A percentile compares a stretch with the other conserved stretches of the same genome.
These are phyloP conservation scores for Meloidogyne floridensis DNA, from an alignment of 1,140 invertebrate genomes.

Conservation along the genomic window DNA sequence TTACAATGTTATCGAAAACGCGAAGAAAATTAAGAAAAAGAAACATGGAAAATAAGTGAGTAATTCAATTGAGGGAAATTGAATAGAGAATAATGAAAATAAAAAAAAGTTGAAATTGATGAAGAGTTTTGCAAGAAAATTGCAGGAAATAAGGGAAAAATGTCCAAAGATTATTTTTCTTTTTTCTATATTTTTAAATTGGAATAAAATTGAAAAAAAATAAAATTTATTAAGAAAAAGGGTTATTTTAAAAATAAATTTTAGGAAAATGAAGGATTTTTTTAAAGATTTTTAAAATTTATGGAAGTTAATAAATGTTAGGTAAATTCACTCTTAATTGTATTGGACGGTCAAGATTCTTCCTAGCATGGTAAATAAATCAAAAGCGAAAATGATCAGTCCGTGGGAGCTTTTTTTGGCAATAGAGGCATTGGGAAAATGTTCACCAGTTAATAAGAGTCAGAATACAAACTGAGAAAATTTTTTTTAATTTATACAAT, in stretches of 20 bases:
- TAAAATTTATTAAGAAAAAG: background rate
- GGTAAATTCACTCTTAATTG: too few species aligned
- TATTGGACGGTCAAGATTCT: too few species aligned
- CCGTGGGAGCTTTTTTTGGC: too few species aligned
- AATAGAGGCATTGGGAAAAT: too few species aligned
- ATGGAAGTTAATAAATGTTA: too few species aligned
- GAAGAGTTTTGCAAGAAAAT: background rate
- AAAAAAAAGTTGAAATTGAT: background rate
- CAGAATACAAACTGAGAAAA: too few species aligned
- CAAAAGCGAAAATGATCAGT: too few species aligned
- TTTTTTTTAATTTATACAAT: too few species aligned
- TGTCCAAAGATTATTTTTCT: background rate
- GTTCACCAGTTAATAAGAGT: too few species aligned
- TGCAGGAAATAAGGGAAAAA: background rate
- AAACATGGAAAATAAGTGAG: background rate
- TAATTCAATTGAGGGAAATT: background rate
- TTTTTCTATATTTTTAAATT: background rate
- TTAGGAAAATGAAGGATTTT: background rate
- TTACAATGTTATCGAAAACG: background rate
- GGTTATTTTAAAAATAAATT: background rate
- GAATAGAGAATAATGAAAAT: background rate
- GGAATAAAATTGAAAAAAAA: background rate
- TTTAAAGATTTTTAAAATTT: too few species aligned
- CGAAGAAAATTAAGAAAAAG: background rate
- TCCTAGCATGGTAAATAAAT: too few species aligned